These are phyloP conservation scores for Drosophila arizonae DNA, from an alignment of 1,140 invertebrate species.

Conservation along the genomic window DNA sequence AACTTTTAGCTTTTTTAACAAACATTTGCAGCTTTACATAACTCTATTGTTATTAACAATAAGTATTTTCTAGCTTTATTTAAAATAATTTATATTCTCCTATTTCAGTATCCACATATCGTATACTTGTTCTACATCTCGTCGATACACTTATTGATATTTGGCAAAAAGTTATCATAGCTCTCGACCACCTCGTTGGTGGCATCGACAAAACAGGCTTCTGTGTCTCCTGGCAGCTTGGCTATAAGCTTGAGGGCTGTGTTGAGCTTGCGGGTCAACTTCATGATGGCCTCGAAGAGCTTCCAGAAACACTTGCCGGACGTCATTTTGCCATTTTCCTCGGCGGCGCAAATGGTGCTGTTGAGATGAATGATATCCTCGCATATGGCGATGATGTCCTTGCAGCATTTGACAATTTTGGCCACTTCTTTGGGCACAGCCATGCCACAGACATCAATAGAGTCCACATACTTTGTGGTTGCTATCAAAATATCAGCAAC, in stretches of 20 bases:
- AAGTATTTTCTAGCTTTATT: too few relatives aligned
- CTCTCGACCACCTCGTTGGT: slow-evolving; percentile 26
- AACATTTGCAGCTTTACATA: too few relatives aligned
- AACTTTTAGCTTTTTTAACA: too few relatives aligned
- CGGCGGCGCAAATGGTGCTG: slow-evolving; percentile 32
- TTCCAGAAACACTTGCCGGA: slow-evolving; percentile 11
- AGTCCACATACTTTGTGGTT: slow-evolving; percentile 42
- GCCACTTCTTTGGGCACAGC: slow-evolving; percentile 48
- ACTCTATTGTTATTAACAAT: too few relatives aligned
- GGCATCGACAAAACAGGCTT: slow-evolving; percentile 37
- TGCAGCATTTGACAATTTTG: slow-evolving; percentile 35
- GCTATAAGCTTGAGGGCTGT: slow-evolving; percentile 28
- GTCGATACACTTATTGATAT: slow-evolving; percentile 38
- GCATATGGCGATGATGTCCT: slow-evolving; percentile 36
- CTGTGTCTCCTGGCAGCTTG: slow-evolving; percentile 42
- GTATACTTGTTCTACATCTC: slow-evolving; percentile 19
- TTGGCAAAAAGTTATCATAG: slow-evolving; percentile 49
- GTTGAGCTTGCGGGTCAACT: slow-evolving; percentile 34
- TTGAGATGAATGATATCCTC: slow-evolving; percentile 38
- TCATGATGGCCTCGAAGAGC: slow-evolving; percentile 14
- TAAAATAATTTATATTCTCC: not conserved
- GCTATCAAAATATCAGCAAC: slow-evolving; percentile 25
- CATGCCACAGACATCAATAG: slow-evolving; percentile 40
- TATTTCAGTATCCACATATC: too few relatives aligned
- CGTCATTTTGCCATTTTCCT: slow-evolving; percentile 1